These are phyloP conservation scores for Oreohelix idahoensis DNA, from an alignment of 1,140 invertebrate species.

Conservation along the genomic window DNA sequence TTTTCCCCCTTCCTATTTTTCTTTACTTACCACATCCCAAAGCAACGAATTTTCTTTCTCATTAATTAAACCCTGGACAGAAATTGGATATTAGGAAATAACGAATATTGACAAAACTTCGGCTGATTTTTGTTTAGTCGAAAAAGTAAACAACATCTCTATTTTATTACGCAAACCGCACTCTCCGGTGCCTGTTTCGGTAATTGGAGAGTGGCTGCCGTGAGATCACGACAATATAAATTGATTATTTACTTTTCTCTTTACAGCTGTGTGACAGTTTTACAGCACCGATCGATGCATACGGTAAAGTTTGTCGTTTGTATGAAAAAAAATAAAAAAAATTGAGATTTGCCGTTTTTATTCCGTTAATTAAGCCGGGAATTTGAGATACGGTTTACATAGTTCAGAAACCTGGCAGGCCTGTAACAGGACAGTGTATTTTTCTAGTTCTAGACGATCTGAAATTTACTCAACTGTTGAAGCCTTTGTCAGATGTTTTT, in stretches of 20 bases:
- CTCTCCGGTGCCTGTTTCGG: neutral
- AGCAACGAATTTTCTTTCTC: neutral
- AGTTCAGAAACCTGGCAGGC: neutral
- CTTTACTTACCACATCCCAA: neutral
- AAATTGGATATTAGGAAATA: neutral
- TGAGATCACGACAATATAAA: constrained; percentile 12
- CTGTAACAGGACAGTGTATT: too few relatives aligned
- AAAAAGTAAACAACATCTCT: neutral
- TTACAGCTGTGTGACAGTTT: neutral
- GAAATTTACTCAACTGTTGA: too few relatives aligned
- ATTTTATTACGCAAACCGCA: neutral
- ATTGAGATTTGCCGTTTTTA: constrained; percentile 5
- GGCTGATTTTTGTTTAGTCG: neutral
- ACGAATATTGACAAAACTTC: constrained; percentile 12
- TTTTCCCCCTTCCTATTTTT: too few relatives aligned
- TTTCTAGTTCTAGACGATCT: too few relatives aligned
- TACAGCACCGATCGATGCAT: constrained; percentile 13
- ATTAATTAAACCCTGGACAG: neutral
- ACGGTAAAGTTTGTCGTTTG: neutral
- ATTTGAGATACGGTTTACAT: neutral
- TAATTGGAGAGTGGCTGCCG: neutral
- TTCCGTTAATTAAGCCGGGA: neutral
- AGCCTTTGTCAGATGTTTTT: too few relatives aligned
- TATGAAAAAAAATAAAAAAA: neutral
- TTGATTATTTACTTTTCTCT: neutral